Percentiles rank a stretch among this genome's conserved stretches.
Conservation (phyloP, 2,797 vertebrate genomes). For the Bradypus variegatus region DNA sequence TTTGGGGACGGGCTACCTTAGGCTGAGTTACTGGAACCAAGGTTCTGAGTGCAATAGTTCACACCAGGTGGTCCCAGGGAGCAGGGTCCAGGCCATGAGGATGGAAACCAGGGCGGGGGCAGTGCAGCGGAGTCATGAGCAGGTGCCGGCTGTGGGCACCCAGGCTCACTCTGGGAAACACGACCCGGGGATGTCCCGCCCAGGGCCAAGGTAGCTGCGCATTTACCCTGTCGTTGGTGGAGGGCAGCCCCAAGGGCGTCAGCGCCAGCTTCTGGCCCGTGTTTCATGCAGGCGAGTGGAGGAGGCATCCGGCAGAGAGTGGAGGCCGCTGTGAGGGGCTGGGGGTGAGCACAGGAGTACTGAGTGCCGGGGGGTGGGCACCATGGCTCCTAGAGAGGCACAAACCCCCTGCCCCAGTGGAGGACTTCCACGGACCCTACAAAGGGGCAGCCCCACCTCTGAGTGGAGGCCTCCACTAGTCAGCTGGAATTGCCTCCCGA, state of each 20-base stretch:
- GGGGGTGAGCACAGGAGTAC: not conserved
- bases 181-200: not conserved
- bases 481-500: not conserved
- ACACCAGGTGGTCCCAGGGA: not conserved
- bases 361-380: not conserved
- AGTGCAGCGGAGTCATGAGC: not conserved
- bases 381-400: not conserved
- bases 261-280: not conserved
- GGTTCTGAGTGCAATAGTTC: not conserved
- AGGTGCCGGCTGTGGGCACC: not conserved
- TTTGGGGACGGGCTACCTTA: not conserved
- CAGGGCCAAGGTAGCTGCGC: not conserved
- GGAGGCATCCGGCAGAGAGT: not conserved
- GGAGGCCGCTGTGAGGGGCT: not conserved
- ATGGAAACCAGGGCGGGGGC: not conserved
- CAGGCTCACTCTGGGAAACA: not conserved
- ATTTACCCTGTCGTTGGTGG: not conserved
- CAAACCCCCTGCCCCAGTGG: too few relatives aligned
- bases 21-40: not conserved
- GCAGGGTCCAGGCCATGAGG: not conserved
- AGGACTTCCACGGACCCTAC: too few relatives aligned
- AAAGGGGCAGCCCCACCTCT: not conserved
- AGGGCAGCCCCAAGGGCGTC: not conserved
- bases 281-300: not conserved
- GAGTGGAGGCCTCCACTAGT: too few relatives aligned